These are phyloP conservation scores for Gallinago nigripennis DNA, from an alignment of 2,797 vertebrate genomes.

Conservation along the genomic window DNA sequence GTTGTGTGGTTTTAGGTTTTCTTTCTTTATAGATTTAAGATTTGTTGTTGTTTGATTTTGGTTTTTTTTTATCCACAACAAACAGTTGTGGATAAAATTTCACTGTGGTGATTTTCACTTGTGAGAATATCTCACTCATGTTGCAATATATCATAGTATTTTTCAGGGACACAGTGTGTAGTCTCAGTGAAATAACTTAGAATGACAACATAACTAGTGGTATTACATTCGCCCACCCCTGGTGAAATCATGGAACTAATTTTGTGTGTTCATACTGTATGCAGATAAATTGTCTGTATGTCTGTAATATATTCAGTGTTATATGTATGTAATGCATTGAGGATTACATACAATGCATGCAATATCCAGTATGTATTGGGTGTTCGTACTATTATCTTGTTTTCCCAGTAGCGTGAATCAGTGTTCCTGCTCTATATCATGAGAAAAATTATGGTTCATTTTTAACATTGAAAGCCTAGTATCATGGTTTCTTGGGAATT, in stretches of 20 bases:
- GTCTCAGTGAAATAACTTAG: background rate
- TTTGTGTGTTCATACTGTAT: background rate
- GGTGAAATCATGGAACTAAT: background rate
- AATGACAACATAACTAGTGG: background rate
- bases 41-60: no score
- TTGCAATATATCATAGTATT: background rate
- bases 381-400: background rate
- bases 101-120: background rate
- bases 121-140: background rate
- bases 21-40: background rate
- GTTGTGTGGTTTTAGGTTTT: background rate
- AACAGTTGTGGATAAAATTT: background rate
- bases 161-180: background rate
- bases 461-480: background rate
- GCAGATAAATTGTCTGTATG: background rate
- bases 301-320: background rate
- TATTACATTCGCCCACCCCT: background rate
- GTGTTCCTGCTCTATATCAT: background rate
- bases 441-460: background rate
- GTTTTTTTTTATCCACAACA: background rate
- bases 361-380: background rate
- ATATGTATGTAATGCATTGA: background rate
- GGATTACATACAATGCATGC: background rate
- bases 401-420: background rate
- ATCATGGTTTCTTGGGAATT: background rate